phyloP scores from a whole-genome alignment of 2,797 vertebrate genomes.

The Spea hammondii region DNA sequence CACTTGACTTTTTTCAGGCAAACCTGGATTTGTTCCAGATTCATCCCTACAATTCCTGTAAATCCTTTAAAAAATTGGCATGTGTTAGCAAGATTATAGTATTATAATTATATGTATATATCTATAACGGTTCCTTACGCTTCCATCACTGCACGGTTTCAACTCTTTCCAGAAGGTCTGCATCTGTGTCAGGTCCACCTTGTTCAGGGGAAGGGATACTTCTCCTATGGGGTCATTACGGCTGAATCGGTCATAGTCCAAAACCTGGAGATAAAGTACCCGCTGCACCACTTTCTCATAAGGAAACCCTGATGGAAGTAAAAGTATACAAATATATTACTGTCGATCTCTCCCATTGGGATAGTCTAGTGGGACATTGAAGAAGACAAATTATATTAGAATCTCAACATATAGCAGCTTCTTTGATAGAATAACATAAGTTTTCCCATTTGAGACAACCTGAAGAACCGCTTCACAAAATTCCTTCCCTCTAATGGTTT shows the following conservation, averaged over 20 bases:
- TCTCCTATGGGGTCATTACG: constrained; percentile 97
- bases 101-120: too few species aligned
- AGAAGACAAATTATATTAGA: too few species aligned
- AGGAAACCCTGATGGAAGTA: constrained; percentile 79
- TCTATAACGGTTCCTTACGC: constrained; percentile 74
- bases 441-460: too few species aligned
- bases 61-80: not conserved
- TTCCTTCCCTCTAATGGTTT: too few species aligned
- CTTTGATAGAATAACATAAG: too few species aligned
- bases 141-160: constrained; percentile 97
- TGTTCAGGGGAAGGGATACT: constrained; percentile 95
- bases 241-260: constrained; percentile 98
- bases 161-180: constrained; percentile 99
- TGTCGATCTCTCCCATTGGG: too few species aligned
- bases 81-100: too few species aligned
- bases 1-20: too few species aligned
- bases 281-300: constrained; percentile 98
- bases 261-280: constrained; percentile 93
- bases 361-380: too few species aligned
- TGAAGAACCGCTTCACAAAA: too few species aligned
- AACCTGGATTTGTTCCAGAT: too few species aligned
- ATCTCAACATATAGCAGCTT: too few species aligned
- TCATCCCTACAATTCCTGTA: not conserved
- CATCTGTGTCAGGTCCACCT: constrained; percentile 95
- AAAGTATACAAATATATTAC: not conserved